A percentile compares a stretch with the other conserved stretches of the same genome.
Evolutionary conservation across 2,113 vertebrate genomes (phyloP).

Genomic region (Promerops cafer): DNA sequence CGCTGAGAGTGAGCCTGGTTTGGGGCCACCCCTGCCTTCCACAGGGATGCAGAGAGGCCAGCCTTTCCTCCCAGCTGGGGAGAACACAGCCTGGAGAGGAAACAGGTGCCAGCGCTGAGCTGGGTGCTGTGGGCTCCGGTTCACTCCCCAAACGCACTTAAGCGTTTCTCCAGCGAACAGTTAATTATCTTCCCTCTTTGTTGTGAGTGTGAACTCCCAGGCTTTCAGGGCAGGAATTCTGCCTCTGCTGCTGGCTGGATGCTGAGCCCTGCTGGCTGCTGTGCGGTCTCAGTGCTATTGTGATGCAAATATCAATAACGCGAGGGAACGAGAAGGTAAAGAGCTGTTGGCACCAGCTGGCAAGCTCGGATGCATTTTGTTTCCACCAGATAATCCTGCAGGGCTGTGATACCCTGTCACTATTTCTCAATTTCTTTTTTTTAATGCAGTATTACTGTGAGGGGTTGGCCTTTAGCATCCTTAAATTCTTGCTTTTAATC

Average conservation of each 20-base stretch:
- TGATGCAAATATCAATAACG: background rate
- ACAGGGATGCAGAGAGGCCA: background rate
- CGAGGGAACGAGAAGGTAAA: background rate
- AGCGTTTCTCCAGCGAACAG: background rate
- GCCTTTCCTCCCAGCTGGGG: fast-evolving
- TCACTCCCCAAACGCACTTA: background rate
- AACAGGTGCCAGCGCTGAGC: background rate
- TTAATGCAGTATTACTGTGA: background rate
- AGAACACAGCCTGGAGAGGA: background rate
- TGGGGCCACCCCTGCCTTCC: background rate
- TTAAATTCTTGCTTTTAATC: background rate
- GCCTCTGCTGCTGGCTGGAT: background rate
- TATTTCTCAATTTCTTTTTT: background rate
- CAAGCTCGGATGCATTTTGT: background rate
- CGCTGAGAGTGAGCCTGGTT: fast-evolving
- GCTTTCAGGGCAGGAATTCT: background rate
- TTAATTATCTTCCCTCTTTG: background rate
- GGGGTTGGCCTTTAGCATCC: background rate
- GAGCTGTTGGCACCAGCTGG: background rate
- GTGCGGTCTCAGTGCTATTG: background rate
- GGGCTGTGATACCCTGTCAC: background rate
- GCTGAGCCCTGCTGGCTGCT: background rate
- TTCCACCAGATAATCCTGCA: background rate
- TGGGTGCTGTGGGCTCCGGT: fast-evolving
- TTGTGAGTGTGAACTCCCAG: background rate